Conservation (phyloP, 2,113 vertebrate genomes). For the Pristiophorus japonicus region DNA sequence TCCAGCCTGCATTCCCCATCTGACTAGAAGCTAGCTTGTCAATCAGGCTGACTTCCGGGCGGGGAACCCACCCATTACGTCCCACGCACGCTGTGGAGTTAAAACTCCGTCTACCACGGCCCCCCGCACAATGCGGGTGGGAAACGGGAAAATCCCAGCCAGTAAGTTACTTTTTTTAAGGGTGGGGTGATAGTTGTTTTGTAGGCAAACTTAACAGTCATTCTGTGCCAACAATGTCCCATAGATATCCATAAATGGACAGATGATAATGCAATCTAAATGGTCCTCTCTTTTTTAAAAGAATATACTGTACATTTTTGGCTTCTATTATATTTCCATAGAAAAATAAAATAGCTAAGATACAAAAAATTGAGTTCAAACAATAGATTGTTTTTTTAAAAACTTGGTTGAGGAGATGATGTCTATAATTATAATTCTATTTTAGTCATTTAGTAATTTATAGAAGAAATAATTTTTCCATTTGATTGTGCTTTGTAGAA, state of each 20-base stretch:
- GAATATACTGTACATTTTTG: background rate
- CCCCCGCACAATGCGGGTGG: no score
- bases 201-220: background rate
- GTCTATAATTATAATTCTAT: background rate
- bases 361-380: background rate
- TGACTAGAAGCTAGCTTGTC: no score
- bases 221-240: background rate
- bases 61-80: no score
- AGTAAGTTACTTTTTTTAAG: no score
- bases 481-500: background rate
- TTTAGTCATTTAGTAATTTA: background rate
- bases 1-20: no score
- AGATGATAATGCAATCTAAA: background rate
- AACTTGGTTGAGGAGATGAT: background rate
- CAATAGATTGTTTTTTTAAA: background rate
- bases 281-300: background rate
- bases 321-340: background rate
- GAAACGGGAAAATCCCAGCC: no score
- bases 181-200: background rate
- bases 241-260: background rate
- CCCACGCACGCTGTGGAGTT: no score
- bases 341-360: background rate
- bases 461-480: background rate
- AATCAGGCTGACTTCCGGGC: no score
- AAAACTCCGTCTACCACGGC: no score